phyloP scores from a whole-genome alignment of 2,888 invertebrate species.

The Eueremaeus valkanovi region DNA sequence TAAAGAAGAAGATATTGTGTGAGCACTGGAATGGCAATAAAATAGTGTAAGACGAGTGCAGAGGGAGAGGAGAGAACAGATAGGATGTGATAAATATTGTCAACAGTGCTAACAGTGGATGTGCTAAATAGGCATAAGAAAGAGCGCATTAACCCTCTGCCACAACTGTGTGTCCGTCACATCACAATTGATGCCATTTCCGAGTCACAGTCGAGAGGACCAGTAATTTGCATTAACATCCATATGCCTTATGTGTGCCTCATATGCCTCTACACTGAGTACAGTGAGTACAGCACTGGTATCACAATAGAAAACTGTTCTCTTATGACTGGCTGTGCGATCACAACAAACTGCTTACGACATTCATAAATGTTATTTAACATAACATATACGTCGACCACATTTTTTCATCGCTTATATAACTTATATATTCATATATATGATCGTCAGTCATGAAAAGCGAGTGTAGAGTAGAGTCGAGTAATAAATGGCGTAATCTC shows the following conservation, averaged over 20 bases:
- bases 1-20: background rate
- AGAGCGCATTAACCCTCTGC: background rate
- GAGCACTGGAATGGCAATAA: constrained; percentile 5
- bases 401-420: background rate
- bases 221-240: constrained; percentile 25
- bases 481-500: constrained; percentile 10
- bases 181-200: constrained; percentile 1
- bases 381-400: background rate
- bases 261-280: too few species aligned
- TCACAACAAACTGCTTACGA: background rate
- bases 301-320: background rate
- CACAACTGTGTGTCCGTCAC: background rate
- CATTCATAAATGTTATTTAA: background rate
- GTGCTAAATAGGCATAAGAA: constrained; percentile 7
- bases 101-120: background rate
- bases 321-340: background rate
- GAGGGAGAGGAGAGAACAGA: background rate
- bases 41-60: background rate
- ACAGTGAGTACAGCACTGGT: too few species aligned
- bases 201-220: constrained; percentile 22
- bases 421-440: constrained; percentile 2
- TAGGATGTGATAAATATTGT: constrained; percentile 32
- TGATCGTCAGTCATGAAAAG: background rate
- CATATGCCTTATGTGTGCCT: too few species aligned
- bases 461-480: too few species aligned